phyloP scores from a whole-genome alignment of 2,797 vertebrate genomes.

The Tangara arthus region DNA sequence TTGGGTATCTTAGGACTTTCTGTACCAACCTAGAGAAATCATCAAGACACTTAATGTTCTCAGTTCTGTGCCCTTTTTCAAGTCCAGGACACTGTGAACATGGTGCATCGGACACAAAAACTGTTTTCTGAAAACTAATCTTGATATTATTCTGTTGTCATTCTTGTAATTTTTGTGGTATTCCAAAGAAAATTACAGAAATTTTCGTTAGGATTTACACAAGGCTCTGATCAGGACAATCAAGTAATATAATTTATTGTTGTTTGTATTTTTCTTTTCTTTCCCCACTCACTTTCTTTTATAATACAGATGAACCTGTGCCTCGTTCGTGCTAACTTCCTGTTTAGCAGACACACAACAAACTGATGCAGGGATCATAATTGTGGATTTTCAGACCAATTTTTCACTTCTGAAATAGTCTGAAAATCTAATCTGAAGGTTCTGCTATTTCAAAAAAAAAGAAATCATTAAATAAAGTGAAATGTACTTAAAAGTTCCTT shows the following conservation, averaged over 20 bases:
- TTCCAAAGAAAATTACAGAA: background rate
- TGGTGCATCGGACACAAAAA: background rate
- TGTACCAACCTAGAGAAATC: background rate
- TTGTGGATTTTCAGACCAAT: background rate
- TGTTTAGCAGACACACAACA: background rate
- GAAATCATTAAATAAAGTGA: background rate
- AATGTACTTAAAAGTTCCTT: background rate
- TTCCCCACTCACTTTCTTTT: background rate
- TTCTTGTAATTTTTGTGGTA: background rate
- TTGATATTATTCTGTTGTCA: background rate
- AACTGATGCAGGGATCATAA: background rate
- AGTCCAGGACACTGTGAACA: background rate
- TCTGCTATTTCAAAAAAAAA: background rate
- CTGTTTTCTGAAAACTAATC: background rate
- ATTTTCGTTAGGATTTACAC: background rate
- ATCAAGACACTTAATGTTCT: background rate
- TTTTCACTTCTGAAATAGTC: background rate
- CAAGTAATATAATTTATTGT: background rate
- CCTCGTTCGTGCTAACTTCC: background rate
- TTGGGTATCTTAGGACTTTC: background rate
- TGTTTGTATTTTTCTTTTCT: background rate
- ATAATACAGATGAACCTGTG: background rate
- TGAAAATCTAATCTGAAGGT: background rate
- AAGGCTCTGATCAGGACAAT: background rate
- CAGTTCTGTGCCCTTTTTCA: background rate